These are phyloP conservation scores for Drosophila ochracea DNA, from an alignment of 2,888 invertebrate species.

Conservation along the genomic window DNA sequence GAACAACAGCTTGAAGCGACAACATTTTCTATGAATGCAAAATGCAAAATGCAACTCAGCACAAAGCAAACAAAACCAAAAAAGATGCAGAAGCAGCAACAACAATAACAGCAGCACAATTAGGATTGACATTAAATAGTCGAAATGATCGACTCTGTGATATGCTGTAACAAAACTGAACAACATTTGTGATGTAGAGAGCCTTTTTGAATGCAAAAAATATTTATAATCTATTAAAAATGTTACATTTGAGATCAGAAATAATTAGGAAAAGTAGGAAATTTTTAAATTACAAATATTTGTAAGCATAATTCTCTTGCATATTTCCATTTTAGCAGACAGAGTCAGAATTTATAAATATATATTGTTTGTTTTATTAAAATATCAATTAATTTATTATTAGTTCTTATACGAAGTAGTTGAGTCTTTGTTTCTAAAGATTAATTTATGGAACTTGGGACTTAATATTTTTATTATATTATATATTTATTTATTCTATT, in stretches of 20 bases:
- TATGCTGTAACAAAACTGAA: not conserved
- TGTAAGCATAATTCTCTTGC: not conserved
- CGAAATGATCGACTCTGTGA: conserved; percentile 13
- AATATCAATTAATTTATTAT: not conserved
- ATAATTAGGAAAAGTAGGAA: not conserved
- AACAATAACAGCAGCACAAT: conserved; percentile 8
- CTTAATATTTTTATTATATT: not conserved
- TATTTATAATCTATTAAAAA: not conserved
- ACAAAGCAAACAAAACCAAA: conserved; percentile 21
- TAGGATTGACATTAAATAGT: conserved; percentile 3
- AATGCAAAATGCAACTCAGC: conserved; percentile 28
- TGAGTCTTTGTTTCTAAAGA: not conserved
- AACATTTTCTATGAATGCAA: conserved; percentile 19
- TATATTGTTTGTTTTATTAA: not conserved
- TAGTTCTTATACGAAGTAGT: not conserved
- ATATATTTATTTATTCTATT: not conserved
- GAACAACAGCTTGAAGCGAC: conserved; percentile 8
- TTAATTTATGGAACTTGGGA: not conserved
- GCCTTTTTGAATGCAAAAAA: not conserved
- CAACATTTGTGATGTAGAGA: not conserved
- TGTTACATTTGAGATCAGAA: not conserved
- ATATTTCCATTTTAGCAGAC: not conserved
- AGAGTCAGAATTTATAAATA: not conserved
- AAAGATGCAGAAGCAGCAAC: conserved; percentile 18
- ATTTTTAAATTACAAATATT: not conserved